These are phyloP conservation scores for Sebastes wilsoni DNA, from an alignment of 2,797 vertebrate species.

Conservation along the genomic window DNA sequence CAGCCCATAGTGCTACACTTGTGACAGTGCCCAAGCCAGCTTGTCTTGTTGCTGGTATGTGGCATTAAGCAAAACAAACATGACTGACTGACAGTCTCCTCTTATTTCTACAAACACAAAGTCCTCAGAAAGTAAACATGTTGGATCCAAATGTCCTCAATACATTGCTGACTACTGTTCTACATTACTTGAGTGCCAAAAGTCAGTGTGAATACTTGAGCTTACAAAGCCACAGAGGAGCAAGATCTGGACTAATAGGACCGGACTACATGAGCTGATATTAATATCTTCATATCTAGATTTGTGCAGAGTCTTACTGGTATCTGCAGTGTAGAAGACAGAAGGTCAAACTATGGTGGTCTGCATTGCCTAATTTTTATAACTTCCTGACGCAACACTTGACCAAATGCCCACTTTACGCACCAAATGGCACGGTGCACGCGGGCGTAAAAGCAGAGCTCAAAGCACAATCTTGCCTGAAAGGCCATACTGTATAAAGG, in stretches of 20 bases:
- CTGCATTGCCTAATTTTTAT: background rate
- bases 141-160: slow-evolving; percentile 23
- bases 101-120: slow-evolving; percentile 36
- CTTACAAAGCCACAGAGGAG: background rate
- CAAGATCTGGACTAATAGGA: background rate
- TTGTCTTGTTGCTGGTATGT: slow-evolving; percentile 63
- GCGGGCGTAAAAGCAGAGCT: background rate
- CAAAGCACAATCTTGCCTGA: background rate
- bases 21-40: slow-evolving; percentile 43
- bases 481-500: background rate
- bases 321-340: background rate
- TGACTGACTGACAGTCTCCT: slow-evolving; percentile 35
- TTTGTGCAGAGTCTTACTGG: background rate
- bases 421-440: background rate
- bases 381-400: background rate
- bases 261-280: background rate
- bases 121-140: slow-evolving; percentile 31
- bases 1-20: background rate
- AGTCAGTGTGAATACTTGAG: background rate
- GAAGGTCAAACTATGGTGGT: background rate
- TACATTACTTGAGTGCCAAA: background rate
- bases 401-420: background rate
- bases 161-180: background rate
- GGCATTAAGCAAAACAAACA: slow-evolving; percentile 67
- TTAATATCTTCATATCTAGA: background rate